Percentiles rank a stretch among this genome's conserved stretches.
Conservation (phyloP, 2,113 vertebrate species). For the Dicerorhinus sumatrensis region DNA sequence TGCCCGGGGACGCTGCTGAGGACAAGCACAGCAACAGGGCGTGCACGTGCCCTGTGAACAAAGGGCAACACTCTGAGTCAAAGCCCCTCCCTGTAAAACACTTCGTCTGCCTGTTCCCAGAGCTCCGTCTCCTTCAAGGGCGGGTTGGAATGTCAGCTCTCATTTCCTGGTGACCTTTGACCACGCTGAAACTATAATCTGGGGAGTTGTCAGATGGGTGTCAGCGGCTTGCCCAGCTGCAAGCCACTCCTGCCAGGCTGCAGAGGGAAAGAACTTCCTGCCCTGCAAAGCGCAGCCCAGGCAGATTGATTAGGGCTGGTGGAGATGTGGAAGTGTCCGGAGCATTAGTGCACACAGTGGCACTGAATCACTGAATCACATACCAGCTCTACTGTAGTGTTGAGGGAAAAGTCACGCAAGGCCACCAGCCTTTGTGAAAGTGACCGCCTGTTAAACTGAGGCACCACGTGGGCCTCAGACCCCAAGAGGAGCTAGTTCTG, state of each 20-base stretch:
- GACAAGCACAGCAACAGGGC: not conserved
- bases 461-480: not conserved
- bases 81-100: not conserved
- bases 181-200: not conserved
- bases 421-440: not conserved
- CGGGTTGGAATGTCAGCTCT: not conserved
- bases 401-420: not conserved
- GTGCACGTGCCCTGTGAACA: not conserved
- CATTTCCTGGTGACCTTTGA: not conserved
- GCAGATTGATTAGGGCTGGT: not conserved
- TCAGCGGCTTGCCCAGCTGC: not conserved
- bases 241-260: not conserved
- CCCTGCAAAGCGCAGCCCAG: not conserved
- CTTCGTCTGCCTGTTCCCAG: not conserved
- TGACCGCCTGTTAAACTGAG: not conserved
- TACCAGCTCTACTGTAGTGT: not conserved
- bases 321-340: not conserved
- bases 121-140: not conserved
- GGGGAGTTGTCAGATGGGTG: not conserved
- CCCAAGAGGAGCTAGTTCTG: accelerated
- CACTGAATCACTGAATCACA: not conserved
- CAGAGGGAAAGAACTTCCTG: not conserved
- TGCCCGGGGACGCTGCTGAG: not conserved
- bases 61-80: not conserved
- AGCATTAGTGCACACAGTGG: not conserved